A percentile compares a stretch with the other conserved stretches of the same genome.
phyloP scores from a whole-genome alignment of 2,888 invertebrate genomes.

The Herminia tarsipennalis region DNA sequence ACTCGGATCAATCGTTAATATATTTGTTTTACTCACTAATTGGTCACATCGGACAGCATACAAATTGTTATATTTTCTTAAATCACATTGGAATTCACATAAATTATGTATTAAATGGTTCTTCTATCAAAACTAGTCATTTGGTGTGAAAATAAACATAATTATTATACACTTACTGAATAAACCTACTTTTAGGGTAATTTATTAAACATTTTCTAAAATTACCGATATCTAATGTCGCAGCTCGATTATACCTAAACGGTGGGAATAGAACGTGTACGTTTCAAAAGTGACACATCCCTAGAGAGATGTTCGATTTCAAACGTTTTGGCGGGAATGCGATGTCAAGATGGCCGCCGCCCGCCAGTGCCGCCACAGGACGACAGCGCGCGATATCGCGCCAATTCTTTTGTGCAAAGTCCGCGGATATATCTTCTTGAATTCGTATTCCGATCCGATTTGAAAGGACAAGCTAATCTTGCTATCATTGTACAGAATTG shows the following conservation, averaged over 20 bases:
- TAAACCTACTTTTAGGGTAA: too few relatives aligned
- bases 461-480: constrained; percentile 76
- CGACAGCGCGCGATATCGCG: constrained; percentile 71
- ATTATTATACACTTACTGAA: too few relatives aligned
- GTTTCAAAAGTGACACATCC: constrained; percentile 62
- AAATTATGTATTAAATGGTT: too few relatives aligned
- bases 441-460: constrained; percentile 72
- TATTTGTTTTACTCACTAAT: constrained; percentile 18
- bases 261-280: constrained; percentile 33
- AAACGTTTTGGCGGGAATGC: constrained; percentile 72
- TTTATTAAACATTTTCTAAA: constrained; percentile 8
- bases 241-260: constrained; percentile 34
- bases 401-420: constrained; percentile 80
- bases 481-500: constrained; percentile 65
- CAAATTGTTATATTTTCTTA: constrained; percentile 24
- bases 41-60: constrained; percentile 22
- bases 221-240: constrained; percentile 19
- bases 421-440: constrained; percentile 68
- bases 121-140: too few relatives aligned
- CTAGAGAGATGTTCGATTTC: constrained; percentile 72
- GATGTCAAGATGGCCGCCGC: constrained; percentile 69
- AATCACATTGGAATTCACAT: constrained; percentile 18
- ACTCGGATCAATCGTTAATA: constrained; percentile 17
- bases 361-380: constrained; percentile 50
- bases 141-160: too few relatives aligned